These are phyloP conservation scores for Panthera uncia DNA, from an alignment of 2,113 vertebrate species.

Conservation along the genomic window DNA sequence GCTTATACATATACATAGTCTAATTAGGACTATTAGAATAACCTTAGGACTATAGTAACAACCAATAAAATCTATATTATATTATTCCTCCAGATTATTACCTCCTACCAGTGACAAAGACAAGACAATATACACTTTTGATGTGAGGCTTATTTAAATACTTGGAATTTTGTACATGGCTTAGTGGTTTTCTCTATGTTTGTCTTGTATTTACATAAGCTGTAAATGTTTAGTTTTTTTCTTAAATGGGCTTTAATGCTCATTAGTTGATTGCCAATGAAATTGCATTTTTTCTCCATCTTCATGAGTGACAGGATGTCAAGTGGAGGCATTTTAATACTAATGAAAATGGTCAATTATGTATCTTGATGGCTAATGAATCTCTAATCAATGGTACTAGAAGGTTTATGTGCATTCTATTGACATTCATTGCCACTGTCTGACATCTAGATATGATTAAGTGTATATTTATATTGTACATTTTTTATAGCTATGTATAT, in stretches of 20 bases:
- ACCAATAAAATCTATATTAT: not conserved
- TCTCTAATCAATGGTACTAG: not conserved
- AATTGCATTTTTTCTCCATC: not conserved
- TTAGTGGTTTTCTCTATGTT: not conserved
- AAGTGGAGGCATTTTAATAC: constrained; percentile 31
- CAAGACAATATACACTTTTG: not conserved
- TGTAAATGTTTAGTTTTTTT: not conserved
- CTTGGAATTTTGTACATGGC: not conserved
- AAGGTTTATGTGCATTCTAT: not conserved
- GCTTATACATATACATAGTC: no score
- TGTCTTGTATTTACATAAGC: not conserved
- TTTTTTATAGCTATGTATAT: not conserved
- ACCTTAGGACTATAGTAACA: not conserved
- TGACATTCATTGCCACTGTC: not conserved
- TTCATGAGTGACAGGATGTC: constrained; percentile 44
- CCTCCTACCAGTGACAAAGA: not conserved
- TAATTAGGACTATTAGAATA: not conserved
- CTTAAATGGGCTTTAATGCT: not conserved
- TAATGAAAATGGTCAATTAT: constrained; percentile 41
- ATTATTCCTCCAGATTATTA: not conserved
- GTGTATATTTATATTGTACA: not conserved
- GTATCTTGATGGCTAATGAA: not conserved
- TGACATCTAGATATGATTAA: not conserved
- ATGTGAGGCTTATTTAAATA: not conserved
- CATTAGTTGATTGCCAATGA: constrained; percentile 9